Percentiles rank a stretch among this genome's conserved stretches.
Conservation (phyloP, 2,797 vertebrate genomes). For the Ibycter americanus region DNA sequence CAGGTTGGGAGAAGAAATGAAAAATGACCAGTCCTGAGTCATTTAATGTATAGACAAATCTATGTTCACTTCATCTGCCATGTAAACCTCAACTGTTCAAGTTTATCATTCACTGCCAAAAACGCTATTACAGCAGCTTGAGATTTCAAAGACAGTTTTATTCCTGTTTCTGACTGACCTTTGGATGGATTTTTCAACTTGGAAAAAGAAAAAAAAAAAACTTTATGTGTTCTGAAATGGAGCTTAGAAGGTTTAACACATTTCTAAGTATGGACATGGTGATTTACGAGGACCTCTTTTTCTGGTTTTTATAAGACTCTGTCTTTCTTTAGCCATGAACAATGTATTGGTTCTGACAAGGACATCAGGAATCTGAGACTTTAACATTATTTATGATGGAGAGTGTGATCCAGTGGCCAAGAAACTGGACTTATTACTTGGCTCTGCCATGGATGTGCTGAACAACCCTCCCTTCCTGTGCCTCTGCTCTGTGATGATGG, state of each 20-base stretch:
- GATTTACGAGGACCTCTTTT: constrained; percentile 39
- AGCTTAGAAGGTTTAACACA: constrained; percentile 10
- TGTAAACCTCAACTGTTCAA: constrained; percentile 34
- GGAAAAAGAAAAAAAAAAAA: not conserved
- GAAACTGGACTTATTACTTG: constrained; percentile 3
- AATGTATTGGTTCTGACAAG: constrained; percentile 36
- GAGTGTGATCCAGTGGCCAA: not conserved
- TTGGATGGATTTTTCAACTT: constrained; percentile 30
- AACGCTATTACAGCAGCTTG: constrained; percentile 57
- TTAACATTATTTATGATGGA: not conserved
- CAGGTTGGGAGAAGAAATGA: not conserved
- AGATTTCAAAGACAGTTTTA: constrained; percentile 57
- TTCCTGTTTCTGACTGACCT: constrained; percentile 60
- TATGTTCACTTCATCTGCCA: not conserved
- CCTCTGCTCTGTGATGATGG: not conserved
- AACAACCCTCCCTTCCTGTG: not conserved
- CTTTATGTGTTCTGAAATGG: not conserved
- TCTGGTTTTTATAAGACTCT: constrained; percentile 33
- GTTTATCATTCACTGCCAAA: constrained; percentile 69
- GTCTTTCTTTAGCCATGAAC: constrained; percentile 21
- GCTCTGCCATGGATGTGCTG: not conserved
- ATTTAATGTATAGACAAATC: constrained; percentile 53
- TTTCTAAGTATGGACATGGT: constrained; percentile 54
- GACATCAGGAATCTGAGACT: not conserved
- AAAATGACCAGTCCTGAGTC: not conserved